These are phyloP conservation scores for Galemys pyrenaicus DNA, from an alignment of 2,113 vertebrate genomes.

Conservation along the genomic window DNA sequence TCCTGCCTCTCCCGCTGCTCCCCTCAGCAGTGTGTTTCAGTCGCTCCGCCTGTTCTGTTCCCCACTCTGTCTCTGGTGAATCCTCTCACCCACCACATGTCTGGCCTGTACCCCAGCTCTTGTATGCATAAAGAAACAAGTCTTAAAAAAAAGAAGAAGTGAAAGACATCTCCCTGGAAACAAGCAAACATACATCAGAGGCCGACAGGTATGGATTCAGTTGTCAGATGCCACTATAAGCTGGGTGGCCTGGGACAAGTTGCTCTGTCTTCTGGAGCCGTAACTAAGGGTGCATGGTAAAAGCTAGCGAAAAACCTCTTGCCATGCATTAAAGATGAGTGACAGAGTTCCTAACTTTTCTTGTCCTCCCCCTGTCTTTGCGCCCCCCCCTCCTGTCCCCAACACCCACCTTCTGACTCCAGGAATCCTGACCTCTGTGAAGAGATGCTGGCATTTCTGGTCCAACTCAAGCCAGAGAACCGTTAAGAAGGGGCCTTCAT, in stretches of 20 bases:
- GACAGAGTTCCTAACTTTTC: background rate
- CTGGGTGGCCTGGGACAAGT: background rate
- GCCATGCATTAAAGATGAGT: background rate
- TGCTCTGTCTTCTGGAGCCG: background rate
- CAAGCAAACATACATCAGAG: background rate
- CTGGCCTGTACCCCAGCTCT: too few relatives aligned
- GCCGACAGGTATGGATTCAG: background rate
- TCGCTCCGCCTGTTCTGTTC: too few relatives aligned
- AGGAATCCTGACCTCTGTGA: slow-evolving; percentile 88
- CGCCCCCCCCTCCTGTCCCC: background rate
- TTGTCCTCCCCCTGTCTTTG: slow-evolving; percentile 24
- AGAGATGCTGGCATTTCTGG: slow-evolving; percentile 79
- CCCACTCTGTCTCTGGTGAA: too few relatives aligned
- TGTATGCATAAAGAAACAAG: too few relatives aligned
- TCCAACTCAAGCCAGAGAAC: slow-evolving; percentile 82
- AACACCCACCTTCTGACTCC: background rate
- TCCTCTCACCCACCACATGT: too few relatives aligned
- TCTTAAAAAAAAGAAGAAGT: background rate
- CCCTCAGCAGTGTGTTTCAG: too few relatives aligned
- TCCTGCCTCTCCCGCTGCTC: too few relatives aligned
- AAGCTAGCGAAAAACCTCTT: background rate
- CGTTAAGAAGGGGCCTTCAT: slow-evolving; percentile 86
- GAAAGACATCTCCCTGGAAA: background rate
- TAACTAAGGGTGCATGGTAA: background rate
- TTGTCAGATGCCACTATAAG: background rate